Evolutionary conservation across 2,888 invertebrate species (phyloP).

Genomic region (Agrilus mali): DNA sequence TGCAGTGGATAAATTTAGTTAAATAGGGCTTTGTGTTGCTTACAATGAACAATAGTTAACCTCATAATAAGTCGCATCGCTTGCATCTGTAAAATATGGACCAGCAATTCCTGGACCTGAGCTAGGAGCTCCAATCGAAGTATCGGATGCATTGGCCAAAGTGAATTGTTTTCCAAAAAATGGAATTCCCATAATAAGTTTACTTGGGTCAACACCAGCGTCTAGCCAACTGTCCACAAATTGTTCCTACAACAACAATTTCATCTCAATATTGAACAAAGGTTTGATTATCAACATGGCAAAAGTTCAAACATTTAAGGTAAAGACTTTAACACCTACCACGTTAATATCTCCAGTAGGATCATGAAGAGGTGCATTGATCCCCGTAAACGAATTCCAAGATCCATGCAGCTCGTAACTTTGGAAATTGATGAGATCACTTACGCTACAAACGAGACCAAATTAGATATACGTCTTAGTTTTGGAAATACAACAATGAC

Average conservation of each 20-base stretch:
- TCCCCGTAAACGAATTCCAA: constrained; percentile 51
- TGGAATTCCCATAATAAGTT: constrained; percentile 57
- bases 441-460: constrained; percentile 30
- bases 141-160: constrained; percentile 33
- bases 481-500: too few species aligned
- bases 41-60: constrained; percentile 22
- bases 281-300: too few species aligned
- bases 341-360: constrained; percentile 1
- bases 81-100: constrained; percentile 46
- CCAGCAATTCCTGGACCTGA: constrained; percentile 49
- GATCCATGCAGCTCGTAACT: constrained; percentile 60
- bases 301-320: too few species aligned
- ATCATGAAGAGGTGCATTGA: constrained; percentile 43
- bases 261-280: too few species aligned
- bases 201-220: constrained; percentile 44
- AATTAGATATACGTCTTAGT: too few species aligned
- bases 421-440: constrained; percentile 61
- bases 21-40: too few species aligned
- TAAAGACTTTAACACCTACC: not conserved
- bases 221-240: constrained; percentile 40
- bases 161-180: constrained; percentile 59
- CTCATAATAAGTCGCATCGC: constrained; percentile 61
- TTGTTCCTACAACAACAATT: constrained; percentile 26
- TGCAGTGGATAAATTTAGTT: too few species aligned
- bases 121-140: constrained; percentile 40